These are phyloP conservation scores for Mactra quadrangularis DNA, from an alignment of 1,140 invertebrate species.

Conservation along the genomic window DNA sequence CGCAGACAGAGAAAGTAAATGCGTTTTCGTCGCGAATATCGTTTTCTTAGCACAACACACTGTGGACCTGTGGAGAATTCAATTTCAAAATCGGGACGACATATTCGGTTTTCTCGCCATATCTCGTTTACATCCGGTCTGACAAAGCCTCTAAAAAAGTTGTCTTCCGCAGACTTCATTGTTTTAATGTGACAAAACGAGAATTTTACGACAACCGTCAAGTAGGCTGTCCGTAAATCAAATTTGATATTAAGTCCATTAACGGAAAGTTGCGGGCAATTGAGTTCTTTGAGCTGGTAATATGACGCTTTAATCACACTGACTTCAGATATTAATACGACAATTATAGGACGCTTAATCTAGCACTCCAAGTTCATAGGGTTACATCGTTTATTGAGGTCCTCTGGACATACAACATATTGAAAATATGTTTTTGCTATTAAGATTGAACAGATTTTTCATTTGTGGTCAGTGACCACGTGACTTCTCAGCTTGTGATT, in stretches of 20 bases:
- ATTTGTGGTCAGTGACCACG: no score
- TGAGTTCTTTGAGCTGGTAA: constrained; percentile 37
- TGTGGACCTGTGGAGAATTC: constrained; percentile 21
- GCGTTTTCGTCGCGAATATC: constrained; percentile 32
- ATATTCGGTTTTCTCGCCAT: constrained; percentile 10
- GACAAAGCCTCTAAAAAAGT: constrained; percentile 41
- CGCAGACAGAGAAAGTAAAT: constrained; percentile 2
- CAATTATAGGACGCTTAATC: constrained; percentile 34
- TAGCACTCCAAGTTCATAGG: constrained; percentile 20
- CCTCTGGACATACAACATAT: no score
- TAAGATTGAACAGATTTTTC: no score
- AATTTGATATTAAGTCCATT: constrained; percentile 54
- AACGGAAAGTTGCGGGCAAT: constrained; percentile 36
- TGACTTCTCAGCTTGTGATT: no score
- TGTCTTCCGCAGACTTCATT: constrained; percentile 32
- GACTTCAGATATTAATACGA: constrained; percentile 38
- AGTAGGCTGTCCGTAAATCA: constrained; percentile 38
- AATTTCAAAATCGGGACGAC: constrained; percentile 17
- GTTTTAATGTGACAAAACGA: constrained; percentile 50
- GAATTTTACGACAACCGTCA: constrained; percentile 39
- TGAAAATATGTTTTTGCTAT: no score
- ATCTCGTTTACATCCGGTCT: constrained; percentile 30
- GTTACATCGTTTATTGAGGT: neutral
- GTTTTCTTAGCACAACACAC: constrained; percentile 18
- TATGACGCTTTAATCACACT: constrained; percentile 40